phyloP scores from a whole-genome alignment of 2,113 vertebrate genomes.

The Rhizomys pruinosus region DNA sequence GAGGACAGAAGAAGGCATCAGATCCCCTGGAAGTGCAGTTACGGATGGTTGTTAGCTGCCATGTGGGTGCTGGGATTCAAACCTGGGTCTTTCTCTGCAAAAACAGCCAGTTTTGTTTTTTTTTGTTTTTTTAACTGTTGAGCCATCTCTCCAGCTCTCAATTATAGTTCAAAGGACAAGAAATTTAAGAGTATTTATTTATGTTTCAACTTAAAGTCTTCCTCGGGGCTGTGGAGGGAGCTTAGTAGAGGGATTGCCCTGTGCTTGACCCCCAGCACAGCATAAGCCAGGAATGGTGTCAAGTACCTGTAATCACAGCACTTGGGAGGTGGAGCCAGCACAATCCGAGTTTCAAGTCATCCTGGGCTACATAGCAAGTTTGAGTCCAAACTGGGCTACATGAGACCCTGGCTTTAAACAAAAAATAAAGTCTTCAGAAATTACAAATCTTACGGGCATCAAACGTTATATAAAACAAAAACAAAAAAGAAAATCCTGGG shows the following conservation, averaged over 20 bases:
- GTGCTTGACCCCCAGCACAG: not conserved
- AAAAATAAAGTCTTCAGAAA: constrained; percentile 78
- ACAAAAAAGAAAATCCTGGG: not conserved
- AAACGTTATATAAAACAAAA: not conserved
- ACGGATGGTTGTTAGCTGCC: too few species aligned
- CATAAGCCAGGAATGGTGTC: not conserved
- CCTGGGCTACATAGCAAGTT: not conserved
- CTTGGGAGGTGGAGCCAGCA: not conserved
- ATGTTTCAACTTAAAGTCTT: constrained; percentile 82
- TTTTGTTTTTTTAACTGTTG: too few species aligned
- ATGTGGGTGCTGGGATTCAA: too few species aligned
- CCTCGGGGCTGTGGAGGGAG: too few species aligned
- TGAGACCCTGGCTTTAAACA: not conserved
- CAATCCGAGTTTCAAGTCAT: not conserved
- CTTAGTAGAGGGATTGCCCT: not conserved
- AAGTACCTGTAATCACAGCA: not conserved
- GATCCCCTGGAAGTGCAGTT: too few species aligned
- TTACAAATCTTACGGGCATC: not conserved
- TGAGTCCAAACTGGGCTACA: not conserved
- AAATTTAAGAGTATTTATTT: constrained; percentile 83
- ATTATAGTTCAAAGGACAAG: constrained; percentile 85
- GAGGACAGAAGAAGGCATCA: too few species aligned
- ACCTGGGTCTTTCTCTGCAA: too few species aligned
- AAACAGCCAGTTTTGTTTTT: too few species aligned
- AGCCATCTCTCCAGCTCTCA: too few species aligned